Base-by-base conservation (phyloP, 2,888 invertebrate genomes). In the Dichetophora obliterata region DNA sequence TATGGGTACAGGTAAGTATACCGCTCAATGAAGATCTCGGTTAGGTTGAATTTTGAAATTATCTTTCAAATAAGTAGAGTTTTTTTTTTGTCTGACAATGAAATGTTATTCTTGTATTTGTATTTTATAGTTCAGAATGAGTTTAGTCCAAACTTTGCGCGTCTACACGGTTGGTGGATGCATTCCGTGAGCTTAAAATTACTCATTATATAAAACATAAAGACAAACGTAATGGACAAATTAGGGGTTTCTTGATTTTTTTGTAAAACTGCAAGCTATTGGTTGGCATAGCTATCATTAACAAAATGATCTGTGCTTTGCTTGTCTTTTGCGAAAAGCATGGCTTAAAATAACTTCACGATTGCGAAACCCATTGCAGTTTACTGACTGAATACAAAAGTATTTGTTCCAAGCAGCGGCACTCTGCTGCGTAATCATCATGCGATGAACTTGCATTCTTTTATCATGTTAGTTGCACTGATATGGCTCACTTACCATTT, bases 401-500 rank as follows among this genome's bases (percentile, higher is more conserved):
- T 22, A 3, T 34, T 9, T 9, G 65, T 9, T 11, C 37, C 34
- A 34, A 37, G 16, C 61, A 16, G 16, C 16, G 19, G 37, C 37
- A 19, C 19, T 22, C 11, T 37, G 22, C 65, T 37, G 16, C 37
- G 50, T 50, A 50, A 68, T 50, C 48, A 68, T 16, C 48, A 24
- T 24, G 50, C 68, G 34, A 57, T 54, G 71, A 31, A 54, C 68
- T 54, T 37, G 24, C 43, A 68, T 68, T 68, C 68, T 59, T 22
- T 16, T 52, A 37, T 57, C 57, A 61, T 68, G 57, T 75, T 24
- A 50, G 75, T 43, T 68, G 34, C 19, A 75, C 59, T 68, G 43
- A 75, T 59, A 75, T 52, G 31, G 65, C 68, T 24, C 24, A 63
- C n/a, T 65, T 65, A 19, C 63, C 63, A 27, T 50, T 73, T 65